phyloP scores from a whole-genome alignment of 2,797 vertebrate species.

The Argentina silus region DNA sequence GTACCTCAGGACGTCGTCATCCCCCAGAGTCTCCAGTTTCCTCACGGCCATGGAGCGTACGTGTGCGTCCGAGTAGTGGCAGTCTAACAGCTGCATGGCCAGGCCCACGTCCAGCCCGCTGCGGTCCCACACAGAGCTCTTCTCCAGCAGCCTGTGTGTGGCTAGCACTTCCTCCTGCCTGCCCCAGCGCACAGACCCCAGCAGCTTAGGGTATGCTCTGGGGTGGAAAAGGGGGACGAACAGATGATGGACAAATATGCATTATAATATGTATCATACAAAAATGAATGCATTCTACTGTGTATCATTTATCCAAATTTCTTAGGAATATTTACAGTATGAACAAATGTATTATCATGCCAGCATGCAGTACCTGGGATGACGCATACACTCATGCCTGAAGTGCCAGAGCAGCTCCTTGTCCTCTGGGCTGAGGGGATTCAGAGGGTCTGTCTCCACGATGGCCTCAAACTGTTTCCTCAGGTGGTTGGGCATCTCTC shows the following conservation, averaged over 20 bases:
- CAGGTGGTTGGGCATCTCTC: constrained; percentile 97
- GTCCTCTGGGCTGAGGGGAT: constrained; percentile 94
- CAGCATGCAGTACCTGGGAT: constrained; percentile 84
- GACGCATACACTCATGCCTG: constrained; percentile 90
- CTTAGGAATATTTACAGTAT: background rate
- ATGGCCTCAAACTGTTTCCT: constrained; percentile 95
- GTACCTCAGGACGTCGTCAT: constrained; percentile 94
- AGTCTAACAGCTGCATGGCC: constrained; percentile 96
- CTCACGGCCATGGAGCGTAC: constrained; percentile 95
- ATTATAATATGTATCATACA: no score
- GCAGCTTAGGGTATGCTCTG: constrained; percentile 94
- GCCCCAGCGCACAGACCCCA: constrained; percentile 95
- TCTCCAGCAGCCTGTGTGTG: constrained; percentile 88
- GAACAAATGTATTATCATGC: background rate
- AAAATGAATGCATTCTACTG: no score
- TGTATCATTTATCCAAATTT: background rate
- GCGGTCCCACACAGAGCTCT: constrained; percentile 88
- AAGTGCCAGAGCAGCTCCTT: constrained; percentile 99
- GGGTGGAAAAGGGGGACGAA: constrained; percentile 10
- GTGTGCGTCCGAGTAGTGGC: constrained; percentile 94
- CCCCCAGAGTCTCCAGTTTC: constrained; percentile 93
- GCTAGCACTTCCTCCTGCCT: constrained; percentile 91
- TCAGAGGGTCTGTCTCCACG: constrained; percentile 90
- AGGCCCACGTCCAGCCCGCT: constrained; percentile 93
- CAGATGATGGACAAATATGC: no score